These are phyloP conservation scores for Scytalopus superciliaris DNA, from an alignment of 2,113 vertebrate genomes.

Conservation along the genomic window DNA sequence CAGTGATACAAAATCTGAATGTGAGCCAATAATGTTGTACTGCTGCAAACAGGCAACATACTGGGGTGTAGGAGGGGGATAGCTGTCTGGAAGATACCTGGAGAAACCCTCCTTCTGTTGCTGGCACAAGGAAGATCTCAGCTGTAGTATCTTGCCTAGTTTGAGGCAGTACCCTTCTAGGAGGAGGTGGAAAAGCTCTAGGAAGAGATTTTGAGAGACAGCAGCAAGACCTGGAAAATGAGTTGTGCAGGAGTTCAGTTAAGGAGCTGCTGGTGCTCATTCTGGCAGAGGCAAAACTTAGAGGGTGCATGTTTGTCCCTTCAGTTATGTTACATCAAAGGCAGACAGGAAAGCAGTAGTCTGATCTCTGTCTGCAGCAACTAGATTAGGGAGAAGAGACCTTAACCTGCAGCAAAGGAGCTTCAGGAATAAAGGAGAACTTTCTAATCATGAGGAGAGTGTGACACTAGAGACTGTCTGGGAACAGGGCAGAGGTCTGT, in stretches of 20 bases:
- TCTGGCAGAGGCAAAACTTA: background rate
- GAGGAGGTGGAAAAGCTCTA: background rate
- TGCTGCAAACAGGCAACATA: background rate
- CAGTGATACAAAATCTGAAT: background rate
- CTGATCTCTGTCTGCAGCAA: background rate
- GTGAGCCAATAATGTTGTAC: background rate
- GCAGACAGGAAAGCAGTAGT: background rate
- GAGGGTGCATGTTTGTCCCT: fast-evolving
- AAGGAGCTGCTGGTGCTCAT: background rate
- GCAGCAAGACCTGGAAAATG: background rate
- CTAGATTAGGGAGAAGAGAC: background rate
- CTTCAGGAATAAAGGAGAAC: background rate
- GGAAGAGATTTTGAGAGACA: background rate
- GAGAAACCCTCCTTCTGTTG: constrained; percentile 38
- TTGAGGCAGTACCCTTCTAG: background rate
- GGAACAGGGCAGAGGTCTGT: background rate
- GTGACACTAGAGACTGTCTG: background rate
- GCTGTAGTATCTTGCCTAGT: background rate
- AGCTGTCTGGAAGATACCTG: constrained; percentile 21
- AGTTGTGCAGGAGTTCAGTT: background rate
- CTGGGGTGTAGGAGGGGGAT: background rate
- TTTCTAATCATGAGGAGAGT: background rate
- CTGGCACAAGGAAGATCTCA: background rate
- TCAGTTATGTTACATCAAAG: background rate
- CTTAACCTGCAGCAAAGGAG: background rate